phyloP scores from a whole-genome alignment of 2,113 vertebrate genomes.

The Glaucomys volans region DNA sequence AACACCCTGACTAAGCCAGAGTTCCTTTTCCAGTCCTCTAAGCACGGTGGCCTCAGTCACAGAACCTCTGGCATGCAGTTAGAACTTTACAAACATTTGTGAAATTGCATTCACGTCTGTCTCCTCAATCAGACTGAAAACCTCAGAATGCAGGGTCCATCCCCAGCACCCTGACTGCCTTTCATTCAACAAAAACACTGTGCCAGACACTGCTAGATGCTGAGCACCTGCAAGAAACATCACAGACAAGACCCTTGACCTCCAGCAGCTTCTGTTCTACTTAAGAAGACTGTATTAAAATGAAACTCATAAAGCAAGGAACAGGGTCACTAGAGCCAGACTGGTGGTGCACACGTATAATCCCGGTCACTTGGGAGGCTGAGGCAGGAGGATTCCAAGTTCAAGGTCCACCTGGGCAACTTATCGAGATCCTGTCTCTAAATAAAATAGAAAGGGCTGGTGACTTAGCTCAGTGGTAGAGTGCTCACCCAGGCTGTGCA shows the following conservation, averaged over 20 bases:
- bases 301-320: too few relatives aligned
- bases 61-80: neutral
- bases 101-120: neutral
- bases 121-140: neutral
- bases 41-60: neutral
- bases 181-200: neutral
- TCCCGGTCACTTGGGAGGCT: too few relatives aligned
- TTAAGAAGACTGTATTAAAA: too few relatives aligned
- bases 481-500: too few relatives aligned
- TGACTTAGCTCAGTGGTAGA: too few relatives aligned
- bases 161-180: neutral
- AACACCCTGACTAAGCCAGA: neutral
- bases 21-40: neutral
- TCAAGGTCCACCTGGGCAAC: too few relatives aligned
- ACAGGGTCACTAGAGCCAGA: neutral
- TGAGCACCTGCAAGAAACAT: neutral
- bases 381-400: too few relatives aligned
- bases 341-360: too few relatives aligned
- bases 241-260: neutral
- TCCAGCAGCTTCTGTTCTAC: neutral
- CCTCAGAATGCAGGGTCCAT: neutral
- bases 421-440: too few relatives aligned
- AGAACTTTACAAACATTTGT: neutral
- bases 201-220: neutral
- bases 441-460: too few relatives aligned